Evolutionary conservation across 35 echinoderm and acorn worm species (phyloP).

Genomic region (Holothuria glaberrima): DNA sequence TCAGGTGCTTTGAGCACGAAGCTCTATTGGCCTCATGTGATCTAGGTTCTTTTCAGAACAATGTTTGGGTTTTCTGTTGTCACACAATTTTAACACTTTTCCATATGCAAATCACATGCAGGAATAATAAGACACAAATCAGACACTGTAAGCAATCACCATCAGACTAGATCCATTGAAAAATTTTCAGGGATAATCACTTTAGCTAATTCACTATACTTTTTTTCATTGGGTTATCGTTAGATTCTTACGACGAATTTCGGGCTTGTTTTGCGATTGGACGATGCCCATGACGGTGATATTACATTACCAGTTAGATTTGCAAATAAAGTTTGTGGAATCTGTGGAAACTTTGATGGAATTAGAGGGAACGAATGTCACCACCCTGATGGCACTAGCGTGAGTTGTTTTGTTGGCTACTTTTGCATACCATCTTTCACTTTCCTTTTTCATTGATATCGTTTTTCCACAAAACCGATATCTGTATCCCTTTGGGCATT

Average conservation of each 20-base stretch:
- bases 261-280: slow-evolving; percentile 21
- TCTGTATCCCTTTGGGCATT: too few species aligned
- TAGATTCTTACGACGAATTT: slow-evolving; percentile 40
- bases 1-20: too few species aligned
- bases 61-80: too few species aligned
- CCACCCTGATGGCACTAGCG: background rate
- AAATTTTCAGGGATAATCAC: too few species aligned
- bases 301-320: slow-evolving; percentile 8
- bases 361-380: slow-evolving; percentile 46
- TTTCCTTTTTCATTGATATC: background rate
- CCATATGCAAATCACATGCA: too few species aligned
- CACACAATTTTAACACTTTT: too few species aligned
- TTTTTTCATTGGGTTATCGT: background rate
- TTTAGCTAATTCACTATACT: background rate
- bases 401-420: background rate
- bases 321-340: slow-evolving; percentile 19
- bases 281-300: slow-evolving; percentile 8
- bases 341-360: slow-evolving; percentile 14
- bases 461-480: too few species aligned
- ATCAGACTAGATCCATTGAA: too few species aligned
- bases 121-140: too few species aligned
- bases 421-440: background rate
- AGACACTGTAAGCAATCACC: too few species aligned
- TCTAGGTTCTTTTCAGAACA: too few species aligned
- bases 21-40: too few species aligned